phyloP scores from a whole-genome alignment of 2,113 vertebrate genomes.

The Rhinichthys klamathensis region DNA sequence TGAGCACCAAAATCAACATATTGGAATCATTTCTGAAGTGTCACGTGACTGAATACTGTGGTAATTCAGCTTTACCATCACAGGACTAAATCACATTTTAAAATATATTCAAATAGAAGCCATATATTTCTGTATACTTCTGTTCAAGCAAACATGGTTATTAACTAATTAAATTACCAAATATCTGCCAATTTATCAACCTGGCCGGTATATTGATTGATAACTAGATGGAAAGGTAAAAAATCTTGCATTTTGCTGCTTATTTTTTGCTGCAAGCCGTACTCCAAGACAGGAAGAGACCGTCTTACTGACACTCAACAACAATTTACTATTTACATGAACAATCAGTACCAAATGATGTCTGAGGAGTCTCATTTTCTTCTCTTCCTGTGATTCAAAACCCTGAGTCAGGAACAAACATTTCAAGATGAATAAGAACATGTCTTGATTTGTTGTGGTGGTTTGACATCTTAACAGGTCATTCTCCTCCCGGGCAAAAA shows the following conservation, averaged over 20 bases:
- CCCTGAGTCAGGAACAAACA: background rate
- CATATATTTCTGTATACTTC: background rate
- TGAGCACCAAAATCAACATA: too few relatives aligned
- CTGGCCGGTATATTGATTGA: background rate
- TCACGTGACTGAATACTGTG: too few relatives aligned
- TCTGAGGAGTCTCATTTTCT: background rate
- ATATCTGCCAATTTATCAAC: background rate
- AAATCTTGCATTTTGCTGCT: background rate
- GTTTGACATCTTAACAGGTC: background rate
- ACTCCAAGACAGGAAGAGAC: background rate
- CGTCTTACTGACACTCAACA: background rate
- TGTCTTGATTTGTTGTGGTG: constrained; percentile 19
- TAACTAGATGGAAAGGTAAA: background rate
- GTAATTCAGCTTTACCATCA: too few relatives aligned
- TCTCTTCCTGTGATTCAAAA: background rate
- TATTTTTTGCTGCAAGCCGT: background rate
- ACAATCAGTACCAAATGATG: background rate
- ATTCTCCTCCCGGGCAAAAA: background rate
- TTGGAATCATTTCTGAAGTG: too few relatives aligned
- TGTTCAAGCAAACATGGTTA: background rate
- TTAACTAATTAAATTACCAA: background rate
- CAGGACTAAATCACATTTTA: too few relatives aligned
- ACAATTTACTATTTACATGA: background rate
- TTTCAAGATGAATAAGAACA: constrained; percentile 3
- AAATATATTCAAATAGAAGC: too few relatives aligned